Evolutionary conservation across 2,797 vertebrate genomes (phyloP), one percentile per base, ranked within the genome.

Genomic region (Gallinago nigripennis): DNA sequence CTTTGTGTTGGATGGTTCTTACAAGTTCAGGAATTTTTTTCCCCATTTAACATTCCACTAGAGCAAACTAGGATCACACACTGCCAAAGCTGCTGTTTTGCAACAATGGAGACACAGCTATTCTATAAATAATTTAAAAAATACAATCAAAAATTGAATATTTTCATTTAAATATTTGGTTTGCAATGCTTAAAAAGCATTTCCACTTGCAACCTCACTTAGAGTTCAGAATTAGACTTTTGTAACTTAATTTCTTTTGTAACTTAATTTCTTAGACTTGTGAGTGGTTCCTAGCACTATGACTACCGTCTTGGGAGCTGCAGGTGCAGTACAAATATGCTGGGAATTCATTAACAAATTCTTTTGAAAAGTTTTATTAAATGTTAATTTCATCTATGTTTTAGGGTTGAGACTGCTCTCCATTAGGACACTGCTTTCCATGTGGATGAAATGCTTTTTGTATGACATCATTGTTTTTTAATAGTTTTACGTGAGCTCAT

Each of bases 111-210:
- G 19, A 57, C 31, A 20, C 9, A 70, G 39, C 27, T 43, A 18
- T 58, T 80, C 41, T 69, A 43, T 84, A 80, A 56, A 33, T 37
- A 78, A 27, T 24, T 51, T 9, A 1, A 0, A 28, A 83, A 84
- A 39, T 0, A 1, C 16, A 14, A 53, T 25, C 4, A 43, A 70
- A 57, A 37, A 27, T 69, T 6, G 0, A 78, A 31, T 64, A 41
- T 57, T 41, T 79, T 89, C 0, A 83, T 63, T n/a, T 33, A 41
- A 20, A 66, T 54, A 25, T 60, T 63, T 65, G 1, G 4, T 90
- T 83, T 79, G 37, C 37, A 69, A 9, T 37, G 11, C 14, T 78
- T 78, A 19, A 78, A 75, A 73, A 19, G 9, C 2, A 0, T 31
- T 71, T 68, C 27, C 20, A 58, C n/a, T 70, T 80, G n/a, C 41